Evolutionary conservation across 2,113 vertebrate genomes (phyloP).

Genomic region (Corythaeola cristata): DNA sequence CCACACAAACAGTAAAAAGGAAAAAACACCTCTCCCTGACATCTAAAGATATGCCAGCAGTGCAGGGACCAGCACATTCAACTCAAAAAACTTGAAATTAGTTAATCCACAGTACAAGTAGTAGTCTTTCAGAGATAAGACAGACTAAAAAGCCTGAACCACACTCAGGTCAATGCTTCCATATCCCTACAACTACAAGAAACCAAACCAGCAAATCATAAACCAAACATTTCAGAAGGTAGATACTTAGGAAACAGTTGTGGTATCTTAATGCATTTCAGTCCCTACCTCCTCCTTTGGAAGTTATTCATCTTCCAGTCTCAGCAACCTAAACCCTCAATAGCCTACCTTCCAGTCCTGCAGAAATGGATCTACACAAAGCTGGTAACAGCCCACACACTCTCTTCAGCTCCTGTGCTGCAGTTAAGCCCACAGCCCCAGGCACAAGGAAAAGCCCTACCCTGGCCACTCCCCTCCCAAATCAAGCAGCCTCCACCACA

Average conservation of each 20-base stretch:
- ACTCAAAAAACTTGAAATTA: not conserved
- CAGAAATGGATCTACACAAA: rapidly evolving
- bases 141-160: not conserved
- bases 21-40: not conserved
- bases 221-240: not conserved
- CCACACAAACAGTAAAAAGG: not conserved
- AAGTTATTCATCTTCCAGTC: not conserved
- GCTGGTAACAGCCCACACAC: rapidly evolving
- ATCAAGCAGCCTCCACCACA: not conserved
- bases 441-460: rapidly evolving
- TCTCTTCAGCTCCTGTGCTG: rapidly evolving
- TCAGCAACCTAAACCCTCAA: not conserved
- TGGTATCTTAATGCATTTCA: not conserved
- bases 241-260: not conserved
- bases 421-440: rapidly evolving
- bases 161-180: not conserved
- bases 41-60: not conserved
- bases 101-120: not conserved
- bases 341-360: not conserved
- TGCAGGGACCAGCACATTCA: rapidly evolving
- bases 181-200: not conserved
- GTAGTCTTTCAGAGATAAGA: not conserved
- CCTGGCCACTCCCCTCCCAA: rapidly evolving
- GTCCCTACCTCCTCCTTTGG: not conserved
- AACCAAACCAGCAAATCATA: not conserved